These are phyloP conservation scores for Caenorhabditis japonica DNA, from an alignment of 2,888 invertebrate species.

Conservation along the genomic window DNA sequence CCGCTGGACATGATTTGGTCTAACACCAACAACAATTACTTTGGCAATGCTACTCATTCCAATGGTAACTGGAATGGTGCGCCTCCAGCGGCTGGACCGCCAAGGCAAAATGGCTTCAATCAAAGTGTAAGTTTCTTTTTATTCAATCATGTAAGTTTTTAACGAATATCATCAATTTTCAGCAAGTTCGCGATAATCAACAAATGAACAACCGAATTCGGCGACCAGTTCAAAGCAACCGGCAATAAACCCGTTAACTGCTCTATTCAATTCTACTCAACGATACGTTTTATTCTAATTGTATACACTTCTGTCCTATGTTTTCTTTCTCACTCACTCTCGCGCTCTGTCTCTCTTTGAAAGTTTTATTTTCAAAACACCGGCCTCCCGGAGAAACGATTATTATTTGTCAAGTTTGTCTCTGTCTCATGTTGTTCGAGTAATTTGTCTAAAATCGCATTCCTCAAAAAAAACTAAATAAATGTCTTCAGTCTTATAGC, in stretches of 20 bases:
- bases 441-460: slow-evolving; percentile 51
- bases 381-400: slow-evolving; percentile 24
- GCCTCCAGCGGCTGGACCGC: slow-evolving; percentile 37
- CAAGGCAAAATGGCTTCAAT: slow-evolving; percentile 29
- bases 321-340: slow-evolving; percentile 3
- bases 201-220: slow-evolving; percentile 55
- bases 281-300: slow-evolving; percentile 1
- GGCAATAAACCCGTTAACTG: slow-evolving; percentile 29
- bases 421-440: slow-evolving; percentile 50
- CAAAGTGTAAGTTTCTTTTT: slow-evolving; percentile 23
- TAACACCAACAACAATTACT: slow-evolving; percentile 28
- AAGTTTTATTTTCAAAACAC: slow-evolving; percentile 50
- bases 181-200: slow-evolving; percentile 42
- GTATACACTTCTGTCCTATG: neutral
- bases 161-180: slow-evolving; percentile 13
- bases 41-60: slow-evolving; percentile 38
- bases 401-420: slow-evolving; percentile 24
- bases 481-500: no score
- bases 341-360: slow-evolving; percentile 35
- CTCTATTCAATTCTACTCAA: neutral
- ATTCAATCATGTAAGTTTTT: neutral
- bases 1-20: slow-evolving; percentile 33
- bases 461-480: slow-evolving; percentile 29
- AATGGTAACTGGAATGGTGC: slow-evolving; percentile 31
- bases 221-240: slow-evolving; percentile 46